Evolutionary conservation across 30 jellyfish, hydroid and myxozoan genomes (phyloP), one percentile per base, ranked within the genome.

Genomic region (Aurelia sp.): DNA sequence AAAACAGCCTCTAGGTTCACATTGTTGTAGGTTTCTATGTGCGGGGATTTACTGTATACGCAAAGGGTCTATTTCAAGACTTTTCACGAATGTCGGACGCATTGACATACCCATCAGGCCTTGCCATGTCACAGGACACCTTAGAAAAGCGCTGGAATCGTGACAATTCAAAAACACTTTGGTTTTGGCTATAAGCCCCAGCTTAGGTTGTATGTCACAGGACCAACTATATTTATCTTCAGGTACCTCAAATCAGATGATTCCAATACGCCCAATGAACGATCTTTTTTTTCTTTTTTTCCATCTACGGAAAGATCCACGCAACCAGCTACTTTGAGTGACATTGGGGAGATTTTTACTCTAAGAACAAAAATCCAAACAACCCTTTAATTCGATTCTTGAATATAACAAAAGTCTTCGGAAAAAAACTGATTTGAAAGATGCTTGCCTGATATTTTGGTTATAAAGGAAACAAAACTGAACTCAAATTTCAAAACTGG

Each of bases 251-350:
- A 38, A 71, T 71, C n/a, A n/a, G n/a, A n/a, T n/a, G 65, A 3
- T 44, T 30, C 82, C 35, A 12, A 47, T 13, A 41, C 11, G 70
- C 57, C 71, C 16, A 30, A 4, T 35, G 44, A 35, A 35, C 44
- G 65, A n/a, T n/a, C n/a, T n/a, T n/a, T n/a, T n/a, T n/a, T n/a
- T 73, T 73, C 84, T 16, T 73, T 51, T 51, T 47, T 72, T 73
- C 55, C 72, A 73, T 50, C 72, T 73, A 47, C 84, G 16, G 18
- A 47, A 41, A 51, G 60, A 35, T 72, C 82, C 67, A 72, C 60
- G 31, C 82, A 72, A 11, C 44, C 17, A 19, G 17, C 5, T 63
- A 63, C 17, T 72, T 72, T 51, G 61, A 40, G 61, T 68, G 80
- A 27, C 18, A 35, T 35, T 35, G 4, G 44, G 44, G 44, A 35